Evolutionary conservation across 2,797 vertebrate genomes (phyloP).

Genomic region (Myotis pilosus): DNA sequence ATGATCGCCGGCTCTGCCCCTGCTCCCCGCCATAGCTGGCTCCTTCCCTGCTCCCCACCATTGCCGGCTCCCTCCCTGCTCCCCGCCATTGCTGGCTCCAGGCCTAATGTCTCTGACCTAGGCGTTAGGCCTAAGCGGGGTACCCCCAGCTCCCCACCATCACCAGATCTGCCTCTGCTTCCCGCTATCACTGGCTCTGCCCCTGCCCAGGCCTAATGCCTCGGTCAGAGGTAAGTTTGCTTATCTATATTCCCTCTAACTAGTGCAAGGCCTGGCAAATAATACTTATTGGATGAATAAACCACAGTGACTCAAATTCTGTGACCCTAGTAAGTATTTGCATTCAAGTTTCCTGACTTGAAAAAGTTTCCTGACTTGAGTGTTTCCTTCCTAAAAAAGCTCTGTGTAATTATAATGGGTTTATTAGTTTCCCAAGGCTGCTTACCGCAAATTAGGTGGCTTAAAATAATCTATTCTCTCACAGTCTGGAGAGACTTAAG

Average conservation of each 20-base stretch:
- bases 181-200: too few relatives aligned
- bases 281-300: not conserved
- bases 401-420: not conserved
- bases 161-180: accelerated
- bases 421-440: not conserved
- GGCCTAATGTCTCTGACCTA: too few relatives aligned
- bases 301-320: not conserved
- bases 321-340: not conserved
- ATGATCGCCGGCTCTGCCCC: too few relatives aligned
- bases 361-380: not conserved
- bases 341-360: not conserved
- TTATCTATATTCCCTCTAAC: not conserved
- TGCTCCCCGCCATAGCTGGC: too few relatives aligned
- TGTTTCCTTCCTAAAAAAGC: not conserved
- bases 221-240: not conserved
- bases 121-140: too few relatives aligned
- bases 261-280: not conserved
- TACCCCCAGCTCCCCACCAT: too few relatives aligned
- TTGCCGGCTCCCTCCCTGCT: too few relatives aligned
- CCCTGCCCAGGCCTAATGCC: too few relatives aligned
- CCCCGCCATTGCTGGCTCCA: too few relatives aligned
- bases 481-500: not conserved
- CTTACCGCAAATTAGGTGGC: not conserved
- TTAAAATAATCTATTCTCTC: not conserved
- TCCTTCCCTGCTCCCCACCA: too few relatives aligned